Evolutionary conservation across 2,888 invertebrate species (phyloP), one percentile per base, ranked within the genome.

Genomic region (Coenonympha arcania): DNA sequence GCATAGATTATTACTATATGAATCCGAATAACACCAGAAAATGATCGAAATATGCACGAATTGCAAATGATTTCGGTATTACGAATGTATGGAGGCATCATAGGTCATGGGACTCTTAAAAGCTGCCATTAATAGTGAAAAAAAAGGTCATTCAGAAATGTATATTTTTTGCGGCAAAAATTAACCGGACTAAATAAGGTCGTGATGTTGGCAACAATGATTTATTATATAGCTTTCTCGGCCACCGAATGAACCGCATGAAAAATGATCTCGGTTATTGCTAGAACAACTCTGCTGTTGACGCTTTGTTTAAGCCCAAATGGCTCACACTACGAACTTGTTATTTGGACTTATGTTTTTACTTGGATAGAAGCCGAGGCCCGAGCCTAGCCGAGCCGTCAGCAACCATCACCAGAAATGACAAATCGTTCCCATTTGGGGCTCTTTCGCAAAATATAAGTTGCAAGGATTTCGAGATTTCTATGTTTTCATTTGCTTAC

Each of bases 291-390:
- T 77, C 84, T 85, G 85, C 79, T 74, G 79, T 81, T 85, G 85
- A 84, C 83, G 83, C 81, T 83, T 82, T 85, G 83, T 85, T 83
- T 84, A 83, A 80, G 79, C 81, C 79, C 79, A 85, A 84, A 83
- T 82, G 83, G 83, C 79, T 83, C 76, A 73, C 76, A 79, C 84
- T 83, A 82, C 76, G 75, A 76, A 80, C 66, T 79, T 78, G 67
- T 78, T 78, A 73, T 77, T 77, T 77, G 64, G 69, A 67, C 65
- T 57, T 56, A 52, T 52, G 48, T 56, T 58, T 56, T 58, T 56
- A 56, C 58, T 56, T 26, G 46, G 60, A 62, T 57, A 52, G 49
- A 55, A 54, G 50, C 53, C 52, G 56, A 31, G 30, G 19, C 30
- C 53, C 52, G 56, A 31, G 30, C 30, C 30, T 11, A 19, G 24